phyloP scores from a whole-genome alignment of 2,113 vertebrate genomes.

The Otus sunia region DNA sequence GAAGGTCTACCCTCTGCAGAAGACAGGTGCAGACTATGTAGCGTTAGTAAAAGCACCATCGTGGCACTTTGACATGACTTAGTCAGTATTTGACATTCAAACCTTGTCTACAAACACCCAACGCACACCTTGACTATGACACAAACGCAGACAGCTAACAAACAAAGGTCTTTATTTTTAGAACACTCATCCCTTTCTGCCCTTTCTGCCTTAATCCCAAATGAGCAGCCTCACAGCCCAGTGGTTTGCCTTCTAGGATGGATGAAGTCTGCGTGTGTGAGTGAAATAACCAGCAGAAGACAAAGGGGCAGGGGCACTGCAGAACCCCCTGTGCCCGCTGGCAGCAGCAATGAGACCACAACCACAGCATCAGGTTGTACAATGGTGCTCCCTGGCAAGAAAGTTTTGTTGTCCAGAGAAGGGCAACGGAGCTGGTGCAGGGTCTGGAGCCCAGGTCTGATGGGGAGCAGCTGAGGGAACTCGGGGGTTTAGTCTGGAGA shows the following conservation, averaged over 20 bases:
- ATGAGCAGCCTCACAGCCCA: neutral
- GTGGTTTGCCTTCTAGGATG: neutral
- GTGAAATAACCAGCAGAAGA: neutral
- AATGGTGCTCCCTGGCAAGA: neutral
- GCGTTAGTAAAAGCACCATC: neutral
- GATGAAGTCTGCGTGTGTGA: neutral
- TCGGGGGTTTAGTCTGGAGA: too few relatives aligned
- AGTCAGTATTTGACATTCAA: conserved; percentile 47
- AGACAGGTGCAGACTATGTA: neutral
- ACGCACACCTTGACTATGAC: neutral
- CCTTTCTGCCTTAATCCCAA: neutral
- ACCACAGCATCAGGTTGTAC: accelerated
- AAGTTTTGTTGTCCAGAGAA: too few relatives aligned
- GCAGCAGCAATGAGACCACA: neutral
- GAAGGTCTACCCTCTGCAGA: neutral
- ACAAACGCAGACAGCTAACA: neutral
- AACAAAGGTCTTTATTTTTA: neutral
- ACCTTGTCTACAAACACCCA: conserved; percentile 12
- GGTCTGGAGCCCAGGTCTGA: too few relatives aligned
- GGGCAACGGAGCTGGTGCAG: too few relatives aligned
- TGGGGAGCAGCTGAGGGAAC: too few relatives aligned
- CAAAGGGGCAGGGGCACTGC: neutral
- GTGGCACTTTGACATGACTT: neutral
- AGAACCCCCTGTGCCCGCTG: too few relatives aligned
- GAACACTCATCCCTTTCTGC: neutral